Evolutionary conservation across 2,113 vertebrate species (phyloP), one percentile per base, ranked within the genome.

Genomic region (Promerops cafer): DNA sequence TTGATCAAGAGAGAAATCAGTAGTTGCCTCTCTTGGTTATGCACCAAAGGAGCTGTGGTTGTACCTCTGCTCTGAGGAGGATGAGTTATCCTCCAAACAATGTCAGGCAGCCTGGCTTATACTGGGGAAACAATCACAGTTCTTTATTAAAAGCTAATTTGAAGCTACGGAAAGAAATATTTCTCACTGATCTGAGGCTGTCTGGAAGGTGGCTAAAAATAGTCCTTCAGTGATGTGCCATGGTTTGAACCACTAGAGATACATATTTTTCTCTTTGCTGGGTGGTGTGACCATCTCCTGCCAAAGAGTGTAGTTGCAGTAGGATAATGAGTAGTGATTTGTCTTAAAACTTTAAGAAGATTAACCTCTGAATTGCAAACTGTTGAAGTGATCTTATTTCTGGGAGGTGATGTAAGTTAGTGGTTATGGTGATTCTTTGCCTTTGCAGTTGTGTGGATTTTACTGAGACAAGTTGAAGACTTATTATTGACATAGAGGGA

Each of bases 331-430:
- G 54, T 13, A 33, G 69, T 40, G 76, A 59, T 87, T 86, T 93
- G 61, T 84, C 61, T 78, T 89, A 89, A 92, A 78, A 61, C 76
- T 91, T 85, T 35, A 94, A 75, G 86, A 35, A 92, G 57, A 76
- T 94, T 89, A 83, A 86, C 47, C 69, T 83, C 42, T 83, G 47
- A 83, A 63, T 68, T 89, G 57, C 53, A 72, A 7, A 89, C 72
- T 81, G 24, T 66, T 92, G 80, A 83, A 54, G 69, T 93, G 96
- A 81, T 92, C 50, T 81, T 87, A 40, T 71, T 96, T 84, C 90
- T 89, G 77, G 28, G 45, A 89, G 54, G 53, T 90, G 61, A 42
- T 87, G 7, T 16, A 69, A 76, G 33, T 79, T 77, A 69, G 44
- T 54, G 42, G 52, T 80, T 92, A 14, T 47, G 23, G 31, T 78